These are phyloP conservation scores for Chelonia mydas DNA, from an alignment of 2,797 vertebrate species.

Conservation along the genomic window DNA sequence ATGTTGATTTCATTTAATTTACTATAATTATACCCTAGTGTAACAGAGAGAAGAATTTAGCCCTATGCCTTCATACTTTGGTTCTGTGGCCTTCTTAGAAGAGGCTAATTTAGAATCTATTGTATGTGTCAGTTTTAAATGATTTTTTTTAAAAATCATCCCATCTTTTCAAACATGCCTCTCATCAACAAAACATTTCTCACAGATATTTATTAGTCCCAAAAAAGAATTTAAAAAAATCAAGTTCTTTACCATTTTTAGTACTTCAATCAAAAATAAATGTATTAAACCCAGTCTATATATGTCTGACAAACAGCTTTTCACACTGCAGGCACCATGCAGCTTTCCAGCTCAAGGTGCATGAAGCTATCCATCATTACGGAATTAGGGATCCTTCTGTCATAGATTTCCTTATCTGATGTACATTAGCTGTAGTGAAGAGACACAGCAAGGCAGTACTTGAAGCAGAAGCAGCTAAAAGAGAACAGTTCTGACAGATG, in stretches of 20 bases:
- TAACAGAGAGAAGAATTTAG: fast-evolving
- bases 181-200: neutral
- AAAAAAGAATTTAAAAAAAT: neutral
- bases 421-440: neutral
- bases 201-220: neutral
- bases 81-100: neutral
- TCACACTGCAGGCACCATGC: fast-evolving
- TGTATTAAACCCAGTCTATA: neutral
- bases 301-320: neutral
- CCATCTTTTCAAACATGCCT: neutral
- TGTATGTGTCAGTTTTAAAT: neutral
- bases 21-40: neutral
- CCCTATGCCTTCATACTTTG: neutral
- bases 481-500: neutral
- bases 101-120: neutral
- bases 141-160: neutral
- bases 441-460: neutral
- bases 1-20: neutral
- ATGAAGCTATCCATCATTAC: fast-evolving
- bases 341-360: neutral
- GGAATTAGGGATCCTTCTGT: neutral
- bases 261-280: neutral
- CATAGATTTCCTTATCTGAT: neutral
- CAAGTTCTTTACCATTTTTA: neutral
- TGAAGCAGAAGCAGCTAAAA: neutral